Base-by-base conservation (phyloP, 2,888 invertebrate species). In the Oeneis ivallda region DNA sequence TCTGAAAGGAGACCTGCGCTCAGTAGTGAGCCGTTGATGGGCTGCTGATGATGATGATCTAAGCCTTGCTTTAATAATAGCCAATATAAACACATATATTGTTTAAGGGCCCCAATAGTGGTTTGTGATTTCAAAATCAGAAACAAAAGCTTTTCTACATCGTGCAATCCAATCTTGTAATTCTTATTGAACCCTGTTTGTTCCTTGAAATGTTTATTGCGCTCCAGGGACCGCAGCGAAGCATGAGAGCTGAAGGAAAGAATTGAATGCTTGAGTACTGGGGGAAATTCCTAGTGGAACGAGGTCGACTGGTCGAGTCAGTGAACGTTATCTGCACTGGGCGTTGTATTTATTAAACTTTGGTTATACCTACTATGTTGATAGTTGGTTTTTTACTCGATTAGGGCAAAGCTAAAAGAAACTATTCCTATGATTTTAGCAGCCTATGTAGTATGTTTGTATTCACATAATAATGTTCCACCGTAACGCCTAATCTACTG, bases 161-260 rank as follows among this genome's bases (percentile, higher is more conserved):
- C 43, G 37, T 2, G 1, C 39, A 39, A 41, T 41, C 56, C 39
- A 41, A 56, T 56, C 56, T 41, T 41, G 37, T 56, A 41, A 56
- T 41, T 56, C 56, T 19, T 41, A 17, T 19, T 56, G 17, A 56
- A 41, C 19, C 56, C 39, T 58, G 32, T 58, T 32, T 58, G 32
- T 58, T 32, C 32, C 58, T 47, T 58, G 45, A 58, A 47, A 47
- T 47, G 15, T 50, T 58, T 62, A 66, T 52, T 62, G 45, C 32
- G 5, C 66, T 57, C 52, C 26, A 13, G 66, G 41, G 60, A 34
- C 52, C 34, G 34, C 43, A 34, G 26, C 43, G 26, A 62, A 39
- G 64, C 60, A 62, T 67, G 61, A 62, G 56, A 54, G 41, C 50
- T 19, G 41, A 56, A 53, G 53, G 32, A 57, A 52, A 57, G 15